Percentiles rank a stretch among this genome's conserved stretches.
phyloP scores from a whole-genome alignment of 35 echinoderm and acorn worm genomes.

The Patiria miniata region DNA sequence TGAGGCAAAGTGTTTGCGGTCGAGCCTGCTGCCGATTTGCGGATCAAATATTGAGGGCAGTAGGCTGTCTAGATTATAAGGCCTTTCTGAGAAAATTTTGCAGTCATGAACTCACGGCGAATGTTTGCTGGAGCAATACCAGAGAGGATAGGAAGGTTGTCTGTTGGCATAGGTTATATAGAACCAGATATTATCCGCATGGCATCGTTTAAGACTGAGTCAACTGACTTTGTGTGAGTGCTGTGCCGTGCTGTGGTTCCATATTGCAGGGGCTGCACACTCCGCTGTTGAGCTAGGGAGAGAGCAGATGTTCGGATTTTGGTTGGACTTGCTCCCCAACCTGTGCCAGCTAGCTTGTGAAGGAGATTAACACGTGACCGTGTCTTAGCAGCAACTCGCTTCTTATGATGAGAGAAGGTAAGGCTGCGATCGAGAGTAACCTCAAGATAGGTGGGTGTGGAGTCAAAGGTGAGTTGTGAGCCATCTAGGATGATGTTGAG shows the following conservation, averaged over 20 bases:
- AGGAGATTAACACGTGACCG: background rate
- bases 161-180: background rate
- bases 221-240: conserved; percentile 6
- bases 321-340: background rate
- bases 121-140: conserved; percentile 1
- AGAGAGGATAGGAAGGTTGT: background rate
- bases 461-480: background rate
- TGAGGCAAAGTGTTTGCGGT: background rate
- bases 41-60: background rate
- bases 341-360: conserved; percentile 11
- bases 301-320: background rate
- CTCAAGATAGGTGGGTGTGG: background rate
- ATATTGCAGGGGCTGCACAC: background rate
- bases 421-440: background rate
- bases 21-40: background rate
- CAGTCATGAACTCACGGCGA: background rate
- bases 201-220: background rate
- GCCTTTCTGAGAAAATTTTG: background rate
- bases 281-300: background rate
- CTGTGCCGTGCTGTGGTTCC: too few species aligned
- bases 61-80: background rate
- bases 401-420: background rate
- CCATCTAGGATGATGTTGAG: too few species aligned
- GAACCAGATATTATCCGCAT: background rate
- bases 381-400: background rate